Base-by-base conservation (phyloP, 1,140 invertebrate species). In the Bombyx mandarina region DNA sequence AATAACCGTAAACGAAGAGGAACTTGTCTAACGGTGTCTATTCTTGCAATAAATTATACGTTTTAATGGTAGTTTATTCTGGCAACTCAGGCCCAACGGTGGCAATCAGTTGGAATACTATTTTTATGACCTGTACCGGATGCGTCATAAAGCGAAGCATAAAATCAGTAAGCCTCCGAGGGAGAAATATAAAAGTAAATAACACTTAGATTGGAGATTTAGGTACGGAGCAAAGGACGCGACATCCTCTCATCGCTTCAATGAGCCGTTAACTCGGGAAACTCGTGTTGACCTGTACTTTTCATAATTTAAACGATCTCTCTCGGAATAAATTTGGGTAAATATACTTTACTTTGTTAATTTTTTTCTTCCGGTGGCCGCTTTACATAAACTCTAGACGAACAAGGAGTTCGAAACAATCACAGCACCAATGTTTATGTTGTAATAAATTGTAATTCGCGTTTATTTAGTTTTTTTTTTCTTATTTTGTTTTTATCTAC, bases 111-210 rank as follows among this genome's bases (percentile, higher is more conserved):
- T 69, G 65, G 73, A 71, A 75, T 69, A 76, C 77, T 78, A 81
- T 81, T 83, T 82, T 82, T 80, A 83, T 69, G 71, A 65, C 67
- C 67, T 73, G 75, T 77, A 75, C 76, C 78, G 75, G 77, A 79
- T 78, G 73, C 73, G 77, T 73, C 65, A 83, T 83, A 83, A 83
- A 82, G 71, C 56, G 67, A 61, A 69, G 63, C 71, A 80, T 82
- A 80, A 82, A 83, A 79, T 75, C 78, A 77, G 71, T 78, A 73
- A 78, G 75, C 75, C 69, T 76, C 62, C 67, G 66, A 71, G 67
- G 67, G 62, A 69, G 67, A 73, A 77, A 76, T 82, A 82, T 76
- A 76, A 76, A 79, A 77, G 73, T 78, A 80, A 82, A 82, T 79
- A 82, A 79, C 69, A 79, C 74, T 77, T 75, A 75, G 65, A 77